phyloP scores from a whole-genome alignment of 2,888 invertebrate species.

The Chelonus formosanus region DNA sequence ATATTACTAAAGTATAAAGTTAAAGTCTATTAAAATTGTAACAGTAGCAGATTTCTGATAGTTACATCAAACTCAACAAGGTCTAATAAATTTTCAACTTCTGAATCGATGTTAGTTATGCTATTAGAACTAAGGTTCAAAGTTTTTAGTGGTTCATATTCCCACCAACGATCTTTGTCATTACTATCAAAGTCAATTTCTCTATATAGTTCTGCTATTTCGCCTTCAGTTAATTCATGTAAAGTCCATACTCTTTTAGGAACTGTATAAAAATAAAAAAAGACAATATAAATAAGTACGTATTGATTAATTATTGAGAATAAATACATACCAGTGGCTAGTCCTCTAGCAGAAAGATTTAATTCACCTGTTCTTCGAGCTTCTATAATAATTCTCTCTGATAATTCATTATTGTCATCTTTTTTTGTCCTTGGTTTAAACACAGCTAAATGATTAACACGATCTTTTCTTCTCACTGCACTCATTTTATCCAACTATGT shows the following conservation, averaged over 20 bases:
- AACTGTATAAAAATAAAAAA: conserved; percentile 65
- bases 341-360: conserved; percentile 79
- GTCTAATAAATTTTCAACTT: conserved; percentile 74
- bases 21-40: not conserved
- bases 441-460: conserved; percentile 62
- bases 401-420: conserved; percentile 75
- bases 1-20: too few relatives aligned
- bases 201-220: conserved; percentile 66
- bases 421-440: conserved; percentile 79
- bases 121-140: conserved; percentile 82
- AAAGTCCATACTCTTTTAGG: conserved; percentile 79
- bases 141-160: conserved; percentile 78
- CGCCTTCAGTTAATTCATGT: conserved; percentile 73
- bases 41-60: conserved; percentile 24
- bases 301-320: conserved; percentile 2
- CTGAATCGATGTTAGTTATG: conserved; percentile 71
- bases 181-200: conserved; percentile 70
- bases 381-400: conserved; percentile 77
- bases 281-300: conserved; percentile 1
- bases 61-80: conserved; percentile 77
- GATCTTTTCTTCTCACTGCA: conserved; percentile 43
- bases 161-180: conserved; percentile 82
- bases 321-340: conserved; percentile 72
- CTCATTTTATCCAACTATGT: conserved; percentile 39
- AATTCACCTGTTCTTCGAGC: conserved; percentile 84